phyloP scores from a whole-genome alignment of 2,113 vertebrate species.

The Ciconia maguari region DNA sequence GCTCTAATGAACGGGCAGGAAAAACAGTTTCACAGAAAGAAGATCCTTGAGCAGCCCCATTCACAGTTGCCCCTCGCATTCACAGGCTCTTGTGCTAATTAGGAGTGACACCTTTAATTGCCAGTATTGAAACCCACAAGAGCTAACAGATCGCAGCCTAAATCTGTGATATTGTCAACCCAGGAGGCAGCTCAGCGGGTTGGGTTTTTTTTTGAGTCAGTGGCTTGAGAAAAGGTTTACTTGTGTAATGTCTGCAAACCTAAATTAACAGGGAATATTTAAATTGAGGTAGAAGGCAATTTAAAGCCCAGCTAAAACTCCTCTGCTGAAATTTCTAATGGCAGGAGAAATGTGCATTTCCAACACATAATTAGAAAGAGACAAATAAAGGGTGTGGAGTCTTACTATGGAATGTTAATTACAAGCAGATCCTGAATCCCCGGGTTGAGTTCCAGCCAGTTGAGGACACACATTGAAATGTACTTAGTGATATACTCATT shows the following conservation, averaged over 20 bases:
- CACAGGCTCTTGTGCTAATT: conserved; percentile 3
- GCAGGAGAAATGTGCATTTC: conserved; percentile 50
- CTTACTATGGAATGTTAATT: conserved; percentile 68
- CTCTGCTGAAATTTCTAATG: conserved; percentile 55
- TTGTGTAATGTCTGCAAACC: conserved; percentile 66
- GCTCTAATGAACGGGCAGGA: neutral
- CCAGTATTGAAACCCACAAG: conserved; percentile 55
- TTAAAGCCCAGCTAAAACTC: conserved; percentile 58
- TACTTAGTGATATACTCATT: conserved; percentile 27
- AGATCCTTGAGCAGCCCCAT: neutral
- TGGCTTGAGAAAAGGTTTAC: conserved; percentile 65
- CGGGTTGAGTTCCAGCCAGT: conserved; percentile 11
- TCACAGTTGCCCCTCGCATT: neutral
- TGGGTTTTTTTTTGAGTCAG: neutral
- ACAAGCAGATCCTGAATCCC: conserved; percentile 62
- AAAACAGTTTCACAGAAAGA: neutral
- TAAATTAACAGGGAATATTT: conserved; percentile 70
- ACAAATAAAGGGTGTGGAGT: conserved; percentile 61
- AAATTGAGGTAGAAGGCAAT: conserved; percentile 62
- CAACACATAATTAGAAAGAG: conserved; percentile 59
- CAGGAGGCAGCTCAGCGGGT: conserved; percentile 1
- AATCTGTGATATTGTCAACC: conserved; percentile 42
- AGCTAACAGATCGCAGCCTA: conserved; percentile 58
- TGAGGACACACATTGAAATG: conserved; percentile 37
- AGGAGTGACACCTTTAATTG: conserved; percentile 53